phyloP scores from a whole-genome alignment of 2,113 vertebrate genomes.

The Chunga burmeisteri region DNA sequence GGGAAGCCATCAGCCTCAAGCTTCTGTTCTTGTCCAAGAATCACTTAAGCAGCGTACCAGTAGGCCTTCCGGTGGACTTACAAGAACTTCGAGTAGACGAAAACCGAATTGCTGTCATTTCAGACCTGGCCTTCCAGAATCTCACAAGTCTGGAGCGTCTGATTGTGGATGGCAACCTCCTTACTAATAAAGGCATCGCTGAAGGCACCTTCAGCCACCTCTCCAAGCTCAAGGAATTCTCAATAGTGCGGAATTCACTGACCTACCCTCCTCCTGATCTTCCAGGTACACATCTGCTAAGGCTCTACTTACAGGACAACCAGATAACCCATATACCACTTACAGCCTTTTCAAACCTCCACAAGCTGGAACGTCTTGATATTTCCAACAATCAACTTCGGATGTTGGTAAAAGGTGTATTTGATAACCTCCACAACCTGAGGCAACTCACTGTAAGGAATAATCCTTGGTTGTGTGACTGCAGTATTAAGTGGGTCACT shows the following conservation, averaged over 20 bases:
- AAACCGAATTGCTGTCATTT: constrained; percentile 92
- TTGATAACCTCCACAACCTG: constrained; percentile 87
- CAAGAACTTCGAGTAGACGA: constrained; percentile 94
- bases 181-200: constrained; percentile 92
- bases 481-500: constrained; percentile 94
- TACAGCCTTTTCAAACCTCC: constrained; percentile 87
- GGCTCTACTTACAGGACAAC: constrained; percentile 95
- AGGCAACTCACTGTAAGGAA: constrained; percentile 90
- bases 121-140: constrained; percentile 94
- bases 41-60: constrained; percentile 94
- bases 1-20: constrained; percentile 93
- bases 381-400: constrained; percentile 94
- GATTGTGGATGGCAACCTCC: constrained; percentile 93
- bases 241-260: constrained; percentile 93
- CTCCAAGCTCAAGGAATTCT: constrained; percentile 89
- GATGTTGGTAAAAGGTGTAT: constrained; percentile 87
- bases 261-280: constrained; percentile 88
- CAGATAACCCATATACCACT: constrained; percentile 92
- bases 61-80: constrained; percentile 89
- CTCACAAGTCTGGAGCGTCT: constrained; percentile 91
- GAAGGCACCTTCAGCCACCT: constrained; percentile 93
- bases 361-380: constrained; percentile 89
- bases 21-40: constrained; percentile 97
- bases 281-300: constrained; percentile 85
- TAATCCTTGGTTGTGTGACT: constrained; percentile 96